Percentiles rank a stretch among this genome's conserved stretches.
phyloP scores from a whole-genome alignment of 2,888 invertebrate species.

The Crossocerus cetratus region DNA sequence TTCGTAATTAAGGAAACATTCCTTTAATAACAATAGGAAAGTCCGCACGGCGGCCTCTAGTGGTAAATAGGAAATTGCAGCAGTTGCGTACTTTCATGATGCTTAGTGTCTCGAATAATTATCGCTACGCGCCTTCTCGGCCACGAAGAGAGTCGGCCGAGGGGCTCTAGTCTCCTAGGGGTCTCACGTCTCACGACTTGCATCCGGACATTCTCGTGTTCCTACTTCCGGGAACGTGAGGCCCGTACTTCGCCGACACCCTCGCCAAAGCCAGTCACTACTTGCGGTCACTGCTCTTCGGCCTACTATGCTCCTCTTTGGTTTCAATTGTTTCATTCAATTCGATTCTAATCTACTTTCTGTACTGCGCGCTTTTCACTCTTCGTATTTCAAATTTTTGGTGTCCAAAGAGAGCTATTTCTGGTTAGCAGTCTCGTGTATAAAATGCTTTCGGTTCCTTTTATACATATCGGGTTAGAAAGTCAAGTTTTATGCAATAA shows the following conservation, averaged over 20 bases:
- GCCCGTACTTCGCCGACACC: slow-evolving; percentile 58
- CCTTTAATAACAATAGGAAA: background rate
- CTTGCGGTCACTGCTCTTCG: slow-evolving; percentile 56
- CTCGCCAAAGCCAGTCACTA: slow-evolving; percentile 51
- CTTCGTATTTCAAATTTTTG: too few species aligned
- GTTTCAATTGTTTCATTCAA: slow-evolving; percentile 24
- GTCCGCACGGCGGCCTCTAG: background rate
- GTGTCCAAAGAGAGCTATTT: too few species aligned
- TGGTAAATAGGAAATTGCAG: background rate
- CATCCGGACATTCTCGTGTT: slow-evolving; percentile 72
- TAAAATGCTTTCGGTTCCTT: too few species aligned
- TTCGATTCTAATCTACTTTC: too few species aligned
- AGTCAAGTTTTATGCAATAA: too few species aligned
- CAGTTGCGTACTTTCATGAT: slow-evolving; percentile 7
- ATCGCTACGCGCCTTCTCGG: slow-evolving; percentile 26
- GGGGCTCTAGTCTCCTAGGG: slow-evolving; percentile 59
- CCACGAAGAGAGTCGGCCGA: slow-evolving; percentile 40
- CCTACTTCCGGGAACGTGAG: slow-evolving; percentile 76
- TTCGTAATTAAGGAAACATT: background rate
- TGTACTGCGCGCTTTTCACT: too few species aligned
- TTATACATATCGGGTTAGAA: too few species aligned
- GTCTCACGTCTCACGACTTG: slow-evolving; percentile 69
- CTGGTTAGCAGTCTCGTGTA: too few species aligned
- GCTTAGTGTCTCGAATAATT: slow-evolving; percentile 40
- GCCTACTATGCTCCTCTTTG: slow-evolving; percentile 29